Evolutionary conservation across 2,113 vertebrate genomes (phyloP).

Genomic region (Ceyx melanurus): DNA sequence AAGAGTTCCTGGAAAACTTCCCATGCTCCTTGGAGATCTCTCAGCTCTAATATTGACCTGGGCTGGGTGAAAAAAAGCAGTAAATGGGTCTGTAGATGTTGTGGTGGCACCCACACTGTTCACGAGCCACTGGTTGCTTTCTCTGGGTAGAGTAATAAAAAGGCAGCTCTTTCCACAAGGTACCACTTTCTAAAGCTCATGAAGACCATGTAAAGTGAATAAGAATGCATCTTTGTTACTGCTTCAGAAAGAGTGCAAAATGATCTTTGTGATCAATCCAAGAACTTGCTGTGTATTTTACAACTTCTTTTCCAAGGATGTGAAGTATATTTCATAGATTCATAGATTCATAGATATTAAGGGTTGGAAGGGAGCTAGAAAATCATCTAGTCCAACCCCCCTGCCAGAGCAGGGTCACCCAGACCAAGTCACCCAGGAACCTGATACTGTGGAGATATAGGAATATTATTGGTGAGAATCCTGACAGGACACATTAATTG

Average conservation of each 20-base stretch:
- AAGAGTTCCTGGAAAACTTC: background rate
- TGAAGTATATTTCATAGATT: background rate
- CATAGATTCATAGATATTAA: no score
- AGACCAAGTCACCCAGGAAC: background rate
- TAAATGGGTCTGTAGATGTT: background rate
- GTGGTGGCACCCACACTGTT: background rate
- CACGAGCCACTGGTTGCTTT: fast-evolving
- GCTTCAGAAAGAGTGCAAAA: background rate
- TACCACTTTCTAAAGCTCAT: background rate
- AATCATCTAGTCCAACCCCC: no score
- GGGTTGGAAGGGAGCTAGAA: no score
- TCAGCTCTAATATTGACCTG: background rate
- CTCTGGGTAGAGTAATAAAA: background rate
- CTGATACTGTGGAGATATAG: background rate
- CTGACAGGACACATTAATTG: background rate
- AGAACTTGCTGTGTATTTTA: background rate
- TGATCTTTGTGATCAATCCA: background rate
- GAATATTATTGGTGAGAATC: background rate
- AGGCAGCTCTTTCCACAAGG: background rate
- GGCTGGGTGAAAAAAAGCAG: background rate
- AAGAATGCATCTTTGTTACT: background rate
- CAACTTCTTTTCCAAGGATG: background rate
- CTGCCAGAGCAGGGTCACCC: no score
- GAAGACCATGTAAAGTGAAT: background rate
- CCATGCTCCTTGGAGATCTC: background rate